A percentile compares a stretch with the other conserved stretches of the same genome.
Conservation (phyloP, 2,797 vertebrate genomes). For the Eospalax fontanierii region DNA sequence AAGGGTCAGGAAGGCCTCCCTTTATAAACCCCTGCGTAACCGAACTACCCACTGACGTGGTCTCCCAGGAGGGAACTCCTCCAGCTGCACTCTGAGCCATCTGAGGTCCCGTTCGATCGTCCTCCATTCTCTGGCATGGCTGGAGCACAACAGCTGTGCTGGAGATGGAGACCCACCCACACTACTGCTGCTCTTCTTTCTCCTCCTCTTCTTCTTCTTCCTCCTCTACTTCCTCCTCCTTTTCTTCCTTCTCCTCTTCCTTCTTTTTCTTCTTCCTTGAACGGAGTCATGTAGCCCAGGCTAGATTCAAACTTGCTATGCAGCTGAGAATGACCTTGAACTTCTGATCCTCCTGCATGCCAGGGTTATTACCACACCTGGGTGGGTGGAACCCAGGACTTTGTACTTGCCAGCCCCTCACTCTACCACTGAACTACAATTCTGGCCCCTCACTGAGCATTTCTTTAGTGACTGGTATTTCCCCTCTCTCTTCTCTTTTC, state of each 20-base stretch:
- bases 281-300: background rate
- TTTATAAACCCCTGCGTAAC: no score
- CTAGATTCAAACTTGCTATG: background rate
- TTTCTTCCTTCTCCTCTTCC: no score
- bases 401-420: background rate
- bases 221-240: background rate
- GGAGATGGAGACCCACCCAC: no score
- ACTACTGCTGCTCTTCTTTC: no score
- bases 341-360: background rate
- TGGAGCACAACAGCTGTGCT: no score
- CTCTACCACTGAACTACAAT: background rate
- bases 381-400: background rate
- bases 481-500: background rate
- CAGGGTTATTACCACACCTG: background rate
- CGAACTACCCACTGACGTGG: no score
- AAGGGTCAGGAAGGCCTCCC: no score
- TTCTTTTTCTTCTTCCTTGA: background rate
- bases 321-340: background rate
- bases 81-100: no score
- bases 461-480: background rate
- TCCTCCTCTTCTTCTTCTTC: background rate
- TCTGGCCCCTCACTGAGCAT: background rate
- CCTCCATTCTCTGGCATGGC: no score
- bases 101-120: no score
- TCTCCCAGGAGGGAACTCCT: no score